These are phyloP conservation scores for Microtus richardsoni DNA, from an alignment of 2,113 vertebrate species.

Conservation along the genomic window DNA sequence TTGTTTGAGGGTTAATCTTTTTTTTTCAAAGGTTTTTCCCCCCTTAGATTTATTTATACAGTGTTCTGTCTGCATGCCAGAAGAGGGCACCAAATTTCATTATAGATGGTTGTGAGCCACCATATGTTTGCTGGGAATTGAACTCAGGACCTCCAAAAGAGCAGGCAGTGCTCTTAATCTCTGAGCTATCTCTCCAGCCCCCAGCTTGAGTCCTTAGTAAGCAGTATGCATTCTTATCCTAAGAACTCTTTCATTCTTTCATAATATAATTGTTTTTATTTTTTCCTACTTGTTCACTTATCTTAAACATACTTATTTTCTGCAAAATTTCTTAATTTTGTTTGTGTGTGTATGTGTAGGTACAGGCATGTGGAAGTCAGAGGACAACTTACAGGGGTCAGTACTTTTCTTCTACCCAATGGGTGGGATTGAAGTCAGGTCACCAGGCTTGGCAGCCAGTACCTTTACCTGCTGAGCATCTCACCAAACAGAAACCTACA, in stretches of 20 bases:
- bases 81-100: too few species aligned
- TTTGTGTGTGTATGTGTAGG: background rate
- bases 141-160: too few species aligned
- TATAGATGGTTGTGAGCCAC: too few species aligned
- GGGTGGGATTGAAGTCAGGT: background rate
- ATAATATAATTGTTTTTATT: conserved; percentile 31
- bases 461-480: background rate
- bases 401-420: background rate
- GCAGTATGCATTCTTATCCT: background rate
- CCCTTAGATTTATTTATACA: too few species aligned
- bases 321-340: conserved; percentile 40
- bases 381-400: background rate
- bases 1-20: too few species aligned
- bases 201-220: background rate
- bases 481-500: background rate
- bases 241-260: background rate
- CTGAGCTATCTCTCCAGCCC: too few species aligned
- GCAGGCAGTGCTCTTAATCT: too few species aligned
- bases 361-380: background rate
- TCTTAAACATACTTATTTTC: conserved; percentile 46
- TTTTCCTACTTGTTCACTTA: conserved; percentile 43
- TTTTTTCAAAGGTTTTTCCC: too few species aligned
- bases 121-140: too few species aligned
- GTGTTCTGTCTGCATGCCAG: too few species aligned
- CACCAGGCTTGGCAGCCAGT: background rate